A percentile compares a stretch with the other conserved stretches of the same genome.
These are phyloP conservation scores for Nomada lathburiana DNA, from an alignment of 2,888 invertebrate genomes.

Conservation along the genomic window DNA sequence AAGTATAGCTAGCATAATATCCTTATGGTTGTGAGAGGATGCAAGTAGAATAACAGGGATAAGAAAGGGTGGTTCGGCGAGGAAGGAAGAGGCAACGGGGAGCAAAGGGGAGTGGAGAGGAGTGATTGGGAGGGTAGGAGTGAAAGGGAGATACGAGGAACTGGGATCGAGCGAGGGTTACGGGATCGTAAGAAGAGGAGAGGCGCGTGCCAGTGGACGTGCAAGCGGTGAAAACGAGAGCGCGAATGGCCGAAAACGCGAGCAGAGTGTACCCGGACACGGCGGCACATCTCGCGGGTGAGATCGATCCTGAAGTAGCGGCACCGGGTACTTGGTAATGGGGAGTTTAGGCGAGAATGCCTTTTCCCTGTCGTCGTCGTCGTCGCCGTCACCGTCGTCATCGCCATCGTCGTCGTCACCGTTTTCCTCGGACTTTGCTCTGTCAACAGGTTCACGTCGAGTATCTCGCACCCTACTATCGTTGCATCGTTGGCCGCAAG, in stretches of 20 bases:
- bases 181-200: neutral
- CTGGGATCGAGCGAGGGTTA: constrained; percentile 7
- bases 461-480: constrained; percentile 40
- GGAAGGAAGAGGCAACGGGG: too few species aligned
- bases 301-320: constrained; percentile 76
- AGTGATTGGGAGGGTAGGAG: neutral
- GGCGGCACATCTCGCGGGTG: constrained; percentile 74
- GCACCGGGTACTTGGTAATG: constrained; percentile 82
- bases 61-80: too few species aligned
- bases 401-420: constrained; percentile 73
- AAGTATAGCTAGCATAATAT: neutral
- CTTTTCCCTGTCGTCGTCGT: constrained; percentile 82
- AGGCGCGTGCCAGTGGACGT: constrained; percentile 61
- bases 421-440: constrained; percentile 51
- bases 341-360: constrained; percentile 84
- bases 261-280: constrained; percentile 74
- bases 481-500: constrained; percentile 34
- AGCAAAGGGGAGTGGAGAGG: neutral
- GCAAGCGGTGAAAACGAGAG: constrained; percentile 52
- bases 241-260: constrained; percentile 80
- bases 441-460: constrained; percentile 69
- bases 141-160: neutral
- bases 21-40: too few species aligned
- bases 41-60: neutral
- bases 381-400: constrained; percentile 75